Conservation (phyloP, 2,888 invertebrate species). For the Sesia apiformis region DNA sequence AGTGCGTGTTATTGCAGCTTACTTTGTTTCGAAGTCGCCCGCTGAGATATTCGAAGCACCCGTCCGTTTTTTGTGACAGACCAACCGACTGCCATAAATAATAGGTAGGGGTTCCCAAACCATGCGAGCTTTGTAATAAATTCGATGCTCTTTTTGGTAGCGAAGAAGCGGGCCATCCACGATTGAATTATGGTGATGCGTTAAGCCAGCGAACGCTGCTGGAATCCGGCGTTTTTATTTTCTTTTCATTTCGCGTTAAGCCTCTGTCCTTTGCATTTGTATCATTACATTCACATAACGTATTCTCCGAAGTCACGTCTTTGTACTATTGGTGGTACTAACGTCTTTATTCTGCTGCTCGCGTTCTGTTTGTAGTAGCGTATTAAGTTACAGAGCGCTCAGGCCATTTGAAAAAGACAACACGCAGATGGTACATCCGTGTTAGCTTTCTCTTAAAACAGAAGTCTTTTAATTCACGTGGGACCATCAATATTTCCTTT, state of each 20-base stretch:
- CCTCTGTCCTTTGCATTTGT: conserved; percentile 39
- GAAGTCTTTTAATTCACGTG: conserved; percentile 65
- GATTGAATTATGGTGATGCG: conserved; percentile 73
- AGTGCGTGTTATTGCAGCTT: conserved; percentile 74
- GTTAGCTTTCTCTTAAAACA: conserved; percentile 70
- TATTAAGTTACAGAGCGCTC: conserved; percentile 55
- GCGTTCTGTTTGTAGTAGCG: conserved; percentile 34
- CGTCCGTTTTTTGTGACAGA: conserved; percentile 73
- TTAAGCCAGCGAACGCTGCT: conserved; percentile 62
- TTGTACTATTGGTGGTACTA: conserved; percentile 40
- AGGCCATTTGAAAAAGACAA: conserved; percentile 64
- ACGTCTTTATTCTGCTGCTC: conserved; percentile 35
- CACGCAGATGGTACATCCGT: conserved; percentile 64
- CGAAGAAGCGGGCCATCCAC: conserved; percentile 52
- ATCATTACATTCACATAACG: conserved; percentile 35
- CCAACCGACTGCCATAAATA: conserved; percentile 73
- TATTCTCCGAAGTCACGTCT: conserved; percentile 46
- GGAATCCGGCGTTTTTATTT: conserved; percentile 58
- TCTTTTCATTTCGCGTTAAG: conserved; percentile 54
- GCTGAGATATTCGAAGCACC: conserved; percentile 70
- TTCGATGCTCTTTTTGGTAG: conserved; percentile 71
- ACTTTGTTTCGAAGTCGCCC: conserved; percentile 59
- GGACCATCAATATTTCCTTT: conserved; percentile 67
- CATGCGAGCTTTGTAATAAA: conserved; percentile 69
- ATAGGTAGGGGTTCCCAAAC: conserved; percentile 69